Evolutionary conservation across 1,140 invertebrate species (phyloP), one percentile per base, ranked within the genome.

Genomic region (Cryptotermes secundus): DNA sequence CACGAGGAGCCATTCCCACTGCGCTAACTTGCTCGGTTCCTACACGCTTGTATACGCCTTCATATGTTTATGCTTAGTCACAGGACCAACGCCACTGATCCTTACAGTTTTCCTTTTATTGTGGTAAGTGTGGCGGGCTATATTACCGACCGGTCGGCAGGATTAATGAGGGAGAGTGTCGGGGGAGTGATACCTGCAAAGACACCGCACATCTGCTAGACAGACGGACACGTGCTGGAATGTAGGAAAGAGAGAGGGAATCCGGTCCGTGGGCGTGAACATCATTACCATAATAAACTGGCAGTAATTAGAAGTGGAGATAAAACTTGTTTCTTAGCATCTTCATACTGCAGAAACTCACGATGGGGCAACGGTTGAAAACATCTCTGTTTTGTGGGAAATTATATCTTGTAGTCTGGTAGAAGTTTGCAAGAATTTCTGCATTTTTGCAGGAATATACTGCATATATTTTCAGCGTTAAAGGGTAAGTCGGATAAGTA

Each of bases 281-380:
- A 72, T 72, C 59, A 72, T 72, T 72, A 72, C n/a, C 59, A 72
- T 72, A 72, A 72, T 72, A 72, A 72, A 72, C 59, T 72, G 59
- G 59, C 59, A 72, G 59, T 72, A 72, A 72, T 72, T 72, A 72
- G 26, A 26, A 72, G 59, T 72, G 59, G 26, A 72, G 59, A 72
- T 72, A 31, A 10, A 72, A 72, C 59, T n/a, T 31, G 59, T n/a
- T 72, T n/a, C 31, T 31, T n/a, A 31, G 26, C n/a, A 9, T 72
- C 19, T 31, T 31, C 16, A 14, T 31, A 72, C 59, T 72, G 59
- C 59, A 72, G 59, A 31, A 72, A 7, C 0, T 16, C 59, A n/a
- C n/a, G n/a, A 26, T 72, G 59, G 26, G 19, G 45, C 6, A 49
- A 49, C 14, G 22, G 3, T 19, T 42, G 9, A 9, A 42, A 14